Conservation (phyloP, 2,888 invertebrate genomes). For the Meliscaeva auricollis region DNA sequence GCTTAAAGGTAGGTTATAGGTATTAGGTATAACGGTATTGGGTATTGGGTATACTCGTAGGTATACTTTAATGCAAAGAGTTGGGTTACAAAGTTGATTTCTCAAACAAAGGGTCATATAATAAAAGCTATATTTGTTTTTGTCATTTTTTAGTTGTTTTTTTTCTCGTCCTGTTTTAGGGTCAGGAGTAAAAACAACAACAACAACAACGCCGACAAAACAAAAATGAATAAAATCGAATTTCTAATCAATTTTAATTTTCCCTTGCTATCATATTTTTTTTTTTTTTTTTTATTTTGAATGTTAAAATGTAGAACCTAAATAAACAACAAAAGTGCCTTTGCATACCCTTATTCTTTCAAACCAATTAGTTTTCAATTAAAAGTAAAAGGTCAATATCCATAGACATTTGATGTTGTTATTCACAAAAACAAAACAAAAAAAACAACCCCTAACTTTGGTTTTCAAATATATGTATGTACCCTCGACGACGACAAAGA, state of each 20-base stretch:
- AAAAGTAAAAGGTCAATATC: constrained; percentile 71
- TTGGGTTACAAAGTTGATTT: constrained; percentile 25
- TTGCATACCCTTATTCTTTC: constrained; percentile 23
- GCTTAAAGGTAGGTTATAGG: neutral
- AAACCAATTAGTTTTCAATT: constrained; percentile 73
- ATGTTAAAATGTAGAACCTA: constrained; percentile 34
- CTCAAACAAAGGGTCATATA: constrained; percentile 7
- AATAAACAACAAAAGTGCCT: constrained; percentile 49
- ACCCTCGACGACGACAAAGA: constrained; percentile 3
- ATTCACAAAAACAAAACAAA: constrained; percentile 24
- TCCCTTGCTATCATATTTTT: neutral
- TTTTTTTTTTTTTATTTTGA: neutral
- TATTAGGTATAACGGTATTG: neutral
- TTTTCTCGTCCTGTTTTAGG: constrained; percentile 6
- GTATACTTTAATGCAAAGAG: constrained; percentile 7
- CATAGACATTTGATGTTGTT: constrained; percentile 42
- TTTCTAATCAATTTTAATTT: constrained; percentile 34
- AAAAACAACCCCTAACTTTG: constrained; percentile 31
- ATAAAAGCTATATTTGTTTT: constrained; percentile 24
- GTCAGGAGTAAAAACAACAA: neutral
- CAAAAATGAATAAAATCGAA: constrained; percentile 19
- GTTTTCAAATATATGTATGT: neutral
- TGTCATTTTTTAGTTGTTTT: neutral
- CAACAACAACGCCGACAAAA: constrained; percentile 8
- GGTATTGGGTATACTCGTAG: too few species aligned